A percentile compares a stretch with the other conserved stretches of the same genome.
Evolutionary conservation across 2,888 invertebrate species (phyloP).

Genomic region (Heliconius hortense): DNA sequence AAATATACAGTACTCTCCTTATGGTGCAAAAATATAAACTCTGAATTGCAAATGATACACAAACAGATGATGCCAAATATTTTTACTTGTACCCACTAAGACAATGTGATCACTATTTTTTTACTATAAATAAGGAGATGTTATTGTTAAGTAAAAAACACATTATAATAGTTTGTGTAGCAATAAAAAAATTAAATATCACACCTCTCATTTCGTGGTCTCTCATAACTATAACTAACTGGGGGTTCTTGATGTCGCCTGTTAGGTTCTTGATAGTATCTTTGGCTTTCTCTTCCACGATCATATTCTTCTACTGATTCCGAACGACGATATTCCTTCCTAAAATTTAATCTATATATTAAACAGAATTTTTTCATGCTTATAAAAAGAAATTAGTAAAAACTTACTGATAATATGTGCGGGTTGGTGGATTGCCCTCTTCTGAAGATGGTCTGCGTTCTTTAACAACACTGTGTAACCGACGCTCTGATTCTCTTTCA

Average conservation of each 20-base stretch:
- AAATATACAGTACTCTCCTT: no score
- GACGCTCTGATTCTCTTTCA: constrained; percentile 52
- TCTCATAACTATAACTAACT: constrained; percentile 59
- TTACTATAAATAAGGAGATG: no score
- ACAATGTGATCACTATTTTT: no score
- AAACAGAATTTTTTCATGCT: not conserved
- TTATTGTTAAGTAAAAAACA: no score
- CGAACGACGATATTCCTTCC: constrained; percentile 67
- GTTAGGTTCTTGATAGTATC: constrained; percentile 74
- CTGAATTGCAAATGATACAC: no score
- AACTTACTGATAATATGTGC: constrained; percentile 76
- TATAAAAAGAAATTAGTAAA: not conserved
- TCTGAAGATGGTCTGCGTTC: constrained; percentile 65
- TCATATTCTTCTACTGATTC: constrained; percentile 62
- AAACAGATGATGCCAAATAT: no score
- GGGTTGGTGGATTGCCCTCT: constrained; percentile 62
- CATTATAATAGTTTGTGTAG: not conserved
- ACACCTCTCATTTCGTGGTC: constrained; percentile 64
- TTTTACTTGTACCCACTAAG: no score
- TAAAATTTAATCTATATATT: constrained; percentile 40
- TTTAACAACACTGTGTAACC: constrained; percentile 73
- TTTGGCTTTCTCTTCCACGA: constrained; percentile 67
- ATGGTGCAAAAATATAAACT: no score
- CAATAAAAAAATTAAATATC: not conserved
- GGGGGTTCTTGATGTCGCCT: constrained; percentile 65